Conservation (phyloP, 2,113 vertebrate genomes). For the Athene cunicularia region DNA sequence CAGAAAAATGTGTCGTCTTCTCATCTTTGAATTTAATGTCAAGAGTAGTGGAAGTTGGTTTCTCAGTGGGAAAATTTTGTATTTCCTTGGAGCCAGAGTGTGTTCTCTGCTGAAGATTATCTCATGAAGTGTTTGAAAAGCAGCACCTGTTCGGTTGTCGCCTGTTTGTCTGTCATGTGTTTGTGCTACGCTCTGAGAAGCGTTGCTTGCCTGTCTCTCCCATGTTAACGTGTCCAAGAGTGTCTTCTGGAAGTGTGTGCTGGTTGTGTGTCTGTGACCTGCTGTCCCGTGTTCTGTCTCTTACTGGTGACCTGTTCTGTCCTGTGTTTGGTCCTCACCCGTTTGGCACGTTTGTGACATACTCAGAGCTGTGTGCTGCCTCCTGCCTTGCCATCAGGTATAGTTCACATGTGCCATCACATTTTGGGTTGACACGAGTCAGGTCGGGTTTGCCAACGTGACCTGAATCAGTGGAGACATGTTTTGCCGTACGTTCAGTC, state of each 20-base stretch:
- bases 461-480: background rate
- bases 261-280: fast-evolving
- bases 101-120: background rate
- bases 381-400: background rate
- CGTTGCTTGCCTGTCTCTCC: background rate
- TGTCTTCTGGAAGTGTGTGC: background rate
- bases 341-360: background rate
- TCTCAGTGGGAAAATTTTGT: background rate
- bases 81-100: background rate
- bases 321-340: background rate
- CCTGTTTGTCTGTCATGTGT: background rate
- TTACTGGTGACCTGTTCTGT: background rate
- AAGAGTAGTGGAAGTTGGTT: background rate
- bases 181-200: background rate
- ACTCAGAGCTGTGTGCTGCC: background rate
- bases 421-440: background rate
- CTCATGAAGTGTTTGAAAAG: background rate
- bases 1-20: background rate
- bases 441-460: background rate
- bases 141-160: background rate
- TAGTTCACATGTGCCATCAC: background rate
- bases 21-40: background rate
- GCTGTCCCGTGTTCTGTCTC: background rate
- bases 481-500: background rate
- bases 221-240: background rate